These are phyloP conservation scores for Aphis craccivora DNA, from an alignment of 1,140 invertebrate genomes.

Conservation along the genomic window DNA sequence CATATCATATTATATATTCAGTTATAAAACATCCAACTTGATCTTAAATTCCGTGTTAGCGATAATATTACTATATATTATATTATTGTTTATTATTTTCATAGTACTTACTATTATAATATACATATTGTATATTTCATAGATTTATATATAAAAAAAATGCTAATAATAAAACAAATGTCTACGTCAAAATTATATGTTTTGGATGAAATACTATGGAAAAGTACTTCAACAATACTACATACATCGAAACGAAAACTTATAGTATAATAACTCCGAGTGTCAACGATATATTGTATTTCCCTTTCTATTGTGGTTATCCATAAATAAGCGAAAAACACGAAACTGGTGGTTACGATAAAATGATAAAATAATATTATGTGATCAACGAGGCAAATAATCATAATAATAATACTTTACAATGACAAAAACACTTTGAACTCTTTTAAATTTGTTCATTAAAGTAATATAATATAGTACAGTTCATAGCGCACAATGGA, in stretches of 20 bases:
- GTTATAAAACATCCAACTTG: no score
- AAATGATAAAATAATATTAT: conserved; percentile 10
- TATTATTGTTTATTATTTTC: background rate
- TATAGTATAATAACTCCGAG: background rate
- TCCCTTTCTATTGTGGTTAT: background rate
- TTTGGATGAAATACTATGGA: background rate
- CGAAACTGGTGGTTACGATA: background rate
- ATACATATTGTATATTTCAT: background rate
- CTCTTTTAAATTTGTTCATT: background rate
- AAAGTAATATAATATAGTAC: conserved; percentile 10
- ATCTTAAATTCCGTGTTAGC: no score
- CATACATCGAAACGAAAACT: background rate
- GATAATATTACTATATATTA: no score
- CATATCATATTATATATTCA: no score
- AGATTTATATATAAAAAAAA: background rate
- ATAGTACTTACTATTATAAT: background rate
- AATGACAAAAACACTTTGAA: background rate
- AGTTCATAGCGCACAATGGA: background rate
- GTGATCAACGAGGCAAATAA: background rate
- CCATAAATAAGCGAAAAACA: background rate
- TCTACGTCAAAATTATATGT: background rate
- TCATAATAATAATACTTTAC: background rate
- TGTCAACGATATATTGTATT: background rate
- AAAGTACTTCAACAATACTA: background rate
- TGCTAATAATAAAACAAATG: background rate